A percentile compares a stretch with the other conserved stretches of the same genome.
Conservation (phyloP, 2,113 vertebrate species). For the Microcebus griseorufus region DNA sequence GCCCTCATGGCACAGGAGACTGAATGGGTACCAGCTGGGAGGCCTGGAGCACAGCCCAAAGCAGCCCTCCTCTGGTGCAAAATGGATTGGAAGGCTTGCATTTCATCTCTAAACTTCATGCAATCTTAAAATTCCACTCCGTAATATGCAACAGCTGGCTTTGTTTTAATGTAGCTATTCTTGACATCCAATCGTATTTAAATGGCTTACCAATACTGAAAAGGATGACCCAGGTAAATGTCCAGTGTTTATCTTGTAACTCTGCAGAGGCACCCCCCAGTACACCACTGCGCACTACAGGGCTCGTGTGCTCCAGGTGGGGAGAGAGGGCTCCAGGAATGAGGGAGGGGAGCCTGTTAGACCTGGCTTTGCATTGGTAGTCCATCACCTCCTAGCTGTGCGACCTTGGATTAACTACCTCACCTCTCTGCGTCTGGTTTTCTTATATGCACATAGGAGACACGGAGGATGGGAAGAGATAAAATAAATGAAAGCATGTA, state of each 20-base stretch:
- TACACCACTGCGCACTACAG: not conserved
- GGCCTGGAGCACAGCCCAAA: constrained; percentile 6
- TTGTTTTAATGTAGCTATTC: constrained; percentile 34
- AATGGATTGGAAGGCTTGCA: constrained; percentile 3
- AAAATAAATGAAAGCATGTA: not conserved
- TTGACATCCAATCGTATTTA: constrained; percentile 42
- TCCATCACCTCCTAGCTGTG: not conserved
- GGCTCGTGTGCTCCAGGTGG: not conserved
- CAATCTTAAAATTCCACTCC: constrained; percentile 63
- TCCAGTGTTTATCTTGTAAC: not conserved
- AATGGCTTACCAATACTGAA: constrained; percentile 15
- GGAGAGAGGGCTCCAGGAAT: not conserved
- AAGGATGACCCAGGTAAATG: not conserved
- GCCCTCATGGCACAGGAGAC: not conserved
- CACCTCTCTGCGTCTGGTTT: not conserved
- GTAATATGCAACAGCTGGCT: constrained; percentile 53
- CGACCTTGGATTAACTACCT: not conserved
- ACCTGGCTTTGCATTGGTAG: not conserved
- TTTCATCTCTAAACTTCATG: constrained; percentile 64
- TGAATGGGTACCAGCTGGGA: constrained; percentile 55
- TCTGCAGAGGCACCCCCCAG: not conserved
- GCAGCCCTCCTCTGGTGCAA: constrained; percentile 23
- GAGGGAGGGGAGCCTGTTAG: not conserved
- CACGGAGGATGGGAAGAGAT: not conserved
- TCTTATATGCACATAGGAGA: not conserved